These are phyloP conservation scores for Drosophila busckii DNA, from an alignment of 1,140 invertebrate species.

Conservation along the genomic window DNA sequence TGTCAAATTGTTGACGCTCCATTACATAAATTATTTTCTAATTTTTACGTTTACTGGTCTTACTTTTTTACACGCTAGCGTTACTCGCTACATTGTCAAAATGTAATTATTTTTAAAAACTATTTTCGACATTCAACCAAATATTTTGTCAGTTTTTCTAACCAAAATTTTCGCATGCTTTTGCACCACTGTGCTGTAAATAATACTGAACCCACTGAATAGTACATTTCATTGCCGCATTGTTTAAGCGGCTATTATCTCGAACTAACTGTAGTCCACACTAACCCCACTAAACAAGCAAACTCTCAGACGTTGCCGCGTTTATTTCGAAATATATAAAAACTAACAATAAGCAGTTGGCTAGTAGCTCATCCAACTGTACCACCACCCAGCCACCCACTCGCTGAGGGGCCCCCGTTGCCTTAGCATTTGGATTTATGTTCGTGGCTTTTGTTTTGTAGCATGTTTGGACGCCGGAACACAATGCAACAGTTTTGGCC, in stretches of 20 bases:
- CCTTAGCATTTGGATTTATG: neutral
- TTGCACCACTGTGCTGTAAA: conserved; percentile 5
- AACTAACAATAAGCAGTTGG: neutral
- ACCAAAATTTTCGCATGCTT: neutral
- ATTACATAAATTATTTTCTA: too few species aligned
- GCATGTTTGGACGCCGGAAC: conserved; percentile 11
- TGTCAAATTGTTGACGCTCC: too few species aligned
- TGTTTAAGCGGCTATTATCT: conserved; percentile 10
- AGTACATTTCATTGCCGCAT: conserved; percentile 12
- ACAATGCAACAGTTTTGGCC: conserved; percentile 40
- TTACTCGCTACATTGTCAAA: too few species aligned
- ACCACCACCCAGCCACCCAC: too few species aligned
- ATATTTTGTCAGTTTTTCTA: neutral
- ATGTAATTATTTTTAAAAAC: too few species aligned
- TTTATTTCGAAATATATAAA: too few species aligned
- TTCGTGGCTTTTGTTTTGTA: conserved; percentile 8
- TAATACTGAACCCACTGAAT: neutral
- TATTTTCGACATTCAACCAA: too few species aligned
- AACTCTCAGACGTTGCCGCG: neutral
- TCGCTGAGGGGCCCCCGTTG: too few species aligned
- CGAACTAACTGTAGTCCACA: neutral
- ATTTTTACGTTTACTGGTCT: too few species aligned
- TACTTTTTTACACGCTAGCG: too few species aligned
- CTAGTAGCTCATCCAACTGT: too few species aligned
- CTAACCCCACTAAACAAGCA: neutral